Percentiles rank a stretch among this genome's conserved stretches.
Conservation (phyloP, 2,888 invertebrate species). For the Bombylius discolor region DNA sequence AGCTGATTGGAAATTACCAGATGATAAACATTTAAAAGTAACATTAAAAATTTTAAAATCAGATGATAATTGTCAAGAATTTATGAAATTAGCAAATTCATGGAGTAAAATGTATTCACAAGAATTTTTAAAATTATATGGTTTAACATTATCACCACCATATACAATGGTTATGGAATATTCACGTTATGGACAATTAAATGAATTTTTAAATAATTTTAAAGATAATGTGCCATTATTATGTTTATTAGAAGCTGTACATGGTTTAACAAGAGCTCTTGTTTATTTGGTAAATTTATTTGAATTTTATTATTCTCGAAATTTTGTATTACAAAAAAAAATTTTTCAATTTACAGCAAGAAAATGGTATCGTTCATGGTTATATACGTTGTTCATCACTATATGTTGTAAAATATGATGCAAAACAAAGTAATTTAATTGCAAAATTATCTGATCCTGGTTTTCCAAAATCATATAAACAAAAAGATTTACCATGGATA, state of each 20-base stretch:
- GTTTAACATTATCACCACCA: slow-evolving; percentile 61
- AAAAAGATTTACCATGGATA: slow-evolving; percentile 72
- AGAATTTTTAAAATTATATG: slow-evolving; percentile 63
- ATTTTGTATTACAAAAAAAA: neutral
- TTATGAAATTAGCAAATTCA: slow-evolving; percentile 59
- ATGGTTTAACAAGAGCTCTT: slow-evolving; percentile 68
- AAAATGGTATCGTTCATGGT: slow-evolving; percentile 71
- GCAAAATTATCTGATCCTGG: slow-evolving; percentile 80
- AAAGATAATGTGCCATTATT: slow-evolving; percentile 44
- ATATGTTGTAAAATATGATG: slow-evolving; percentile 60
- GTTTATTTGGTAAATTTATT: slow-evolving; percentile 59
- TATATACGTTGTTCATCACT: slow-evolving; percentile 71
- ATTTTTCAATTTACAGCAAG: slow-evolving; percentile 40
- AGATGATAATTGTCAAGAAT: slow-evolving; percentile 56
- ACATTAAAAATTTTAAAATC: slow-evolving; percentile 66
- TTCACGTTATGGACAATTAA: slow-evolving; percentile 63
- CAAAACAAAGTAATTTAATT: slow-evolving; percentile 46
- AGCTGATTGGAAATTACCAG: slow-evolving; percentile 64
- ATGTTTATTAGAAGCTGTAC: slow-evolving; percentile 70
- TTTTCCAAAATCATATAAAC: slow-evolving; percentile 45
- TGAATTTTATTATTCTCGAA: neutral
- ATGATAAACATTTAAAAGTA: slow-evolving; percentile 62
- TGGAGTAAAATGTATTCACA: slow-evolving; percentile 69
- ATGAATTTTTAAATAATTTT: slow-evolving; percentile 39
- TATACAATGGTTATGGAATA: slow-evolving; percentile 73